phyloP scores from a whole-genome alignment of 1,140 invertebrate genomes.

The Brachionus rotundiformis region DNA sequence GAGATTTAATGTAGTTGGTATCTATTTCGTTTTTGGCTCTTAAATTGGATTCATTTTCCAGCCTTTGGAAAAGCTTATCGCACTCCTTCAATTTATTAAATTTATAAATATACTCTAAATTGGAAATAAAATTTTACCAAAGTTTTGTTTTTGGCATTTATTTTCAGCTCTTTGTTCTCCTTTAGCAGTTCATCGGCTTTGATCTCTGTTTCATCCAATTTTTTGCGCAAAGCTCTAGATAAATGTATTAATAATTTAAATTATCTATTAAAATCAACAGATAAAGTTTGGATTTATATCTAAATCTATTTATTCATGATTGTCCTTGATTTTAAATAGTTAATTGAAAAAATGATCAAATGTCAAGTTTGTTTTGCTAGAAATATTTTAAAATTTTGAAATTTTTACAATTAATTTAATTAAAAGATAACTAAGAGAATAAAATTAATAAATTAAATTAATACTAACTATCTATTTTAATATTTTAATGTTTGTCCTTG shows the following conservation, averaged over 20 bases:
- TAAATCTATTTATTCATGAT: no score
- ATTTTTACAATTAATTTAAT: no score
- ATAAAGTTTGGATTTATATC: no score
- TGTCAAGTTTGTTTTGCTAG: no score
- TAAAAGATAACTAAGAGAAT: no score
- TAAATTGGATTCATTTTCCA: slow-evolving; percentile 38
- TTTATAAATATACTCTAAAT: neutral
- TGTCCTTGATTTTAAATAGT: no score
- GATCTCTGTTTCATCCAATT: neutral
- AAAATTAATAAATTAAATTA: no score
- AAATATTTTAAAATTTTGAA: no score
- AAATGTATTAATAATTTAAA: neutral
- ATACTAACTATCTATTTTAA: no score
- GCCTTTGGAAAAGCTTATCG: neutral
- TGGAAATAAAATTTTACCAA: neutral
- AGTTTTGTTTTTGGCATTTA: neutral
- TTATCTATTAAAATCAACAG: no score
- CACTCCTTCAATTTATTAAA: neutral
- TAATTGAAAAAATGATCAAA: no score
- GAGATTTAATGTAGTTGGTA: slow-evolving; percentile 4
- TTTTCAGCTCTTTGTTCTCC: neutral
- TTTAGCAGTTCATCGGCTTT: neutral
- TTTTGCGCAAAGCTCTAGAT: slow-evolving; percentile 17
- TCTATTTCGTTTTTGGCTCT: slow-evolving; percentile 27
- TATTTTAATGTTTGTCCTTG: no score